These are phyloP conservation scores for Andrena flavipes DNA, from an alignment of 2,888 invertebrate species.

Conservation along the genomic window DNA sequence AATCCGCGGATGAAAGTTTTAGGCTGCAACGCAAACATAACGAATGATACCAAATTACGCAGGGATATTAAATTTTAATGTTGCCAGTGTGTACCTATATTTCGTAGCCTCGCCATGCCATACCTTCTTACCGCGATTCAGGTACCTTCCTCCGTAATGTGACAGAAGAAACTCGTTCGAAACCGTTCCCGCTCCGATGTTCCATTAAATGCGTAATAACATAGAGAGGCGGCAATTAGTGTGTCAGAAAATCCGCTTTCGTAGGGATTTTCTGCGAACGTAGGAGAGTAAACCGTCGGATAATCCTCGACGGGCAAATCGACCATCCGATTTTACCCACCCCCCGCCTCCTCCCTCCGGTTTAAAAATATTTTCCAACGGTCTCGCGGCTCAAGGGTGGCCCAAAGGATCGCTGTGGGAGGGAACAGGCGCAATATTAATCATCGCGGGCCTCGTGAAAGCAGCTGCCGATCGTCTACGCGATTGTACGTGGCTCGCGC, in stretches of 20 bases:
- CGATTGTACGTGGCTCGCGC: conserved; percentile 52
- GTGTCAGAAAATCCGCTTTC: conserved; percentile 43
- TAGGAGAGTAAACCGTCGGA: conserved; percentile 33
- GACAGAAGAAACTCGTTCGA: not conserved
- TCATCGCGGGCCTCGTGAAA: conserved; percentile 60
- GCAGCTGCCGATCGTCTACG: conserved; percentile 63
- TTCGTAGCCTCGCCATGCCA: not conserved
- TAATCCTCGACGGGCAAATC: conserved; percentile 23
- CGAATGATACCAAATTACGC: not conserved
- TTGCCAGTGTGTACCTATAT: too few relatives aligned
- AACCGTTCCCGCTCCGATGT: not conserved
- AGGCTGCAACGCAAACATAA: not conserved
- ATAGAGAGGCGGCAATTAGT: conserved; percentile 19
- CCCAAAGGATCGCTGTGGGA: conserved; percentile 6
- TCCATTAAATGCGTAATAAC: conserved; percentile 26
- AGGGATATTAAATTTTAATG: not conserved
- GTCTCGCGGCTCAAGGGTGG: conserved; percentile 5
- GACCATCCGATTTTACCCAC: not conserved
- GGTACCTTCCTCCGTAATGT: too few relatives aligned
- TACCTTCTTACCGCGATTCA: not conserved
- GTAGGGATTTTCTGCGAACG: conserved; percentile 10
- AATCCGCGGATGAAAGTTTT: not conserved
- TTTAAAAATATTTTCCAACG: conserved; percentile 34
- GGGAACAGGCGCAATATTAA: conserved; percentile 57
- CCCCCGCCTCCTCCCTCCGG: not conserved